Percentiles rank a stretch among this genome's conserved stretches.
These are phyloP conservation scores for Centropus bengalensis DNA, from an alignment of 2,113 vertebrate species.

Conservation along the genomic window DNA sequence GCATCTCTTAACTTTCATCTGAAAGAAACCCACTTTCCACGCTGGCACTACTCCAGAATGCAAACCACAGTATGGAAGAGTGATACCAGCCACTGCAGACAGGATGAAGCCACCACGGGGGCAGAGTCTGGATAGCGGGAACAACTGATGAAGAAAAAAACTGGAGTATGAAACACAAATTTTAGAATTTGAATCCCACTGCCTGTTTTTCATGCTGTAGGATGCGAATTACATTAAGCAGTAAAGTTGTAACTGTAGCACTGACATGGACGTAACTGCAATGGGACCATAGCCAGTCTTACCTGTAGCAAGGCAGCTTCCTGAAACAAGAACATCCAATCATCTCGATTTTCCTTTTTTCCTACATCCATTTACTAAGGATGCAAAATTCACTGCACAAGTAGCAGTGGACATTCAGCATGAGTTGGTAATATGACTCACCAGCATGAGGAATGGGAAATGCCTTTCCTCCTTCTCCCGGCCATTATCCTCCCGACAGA, in stretches of 20 bases:
- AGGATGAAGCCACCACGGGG: not conserved
- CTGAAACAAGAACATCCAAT: not conserved
- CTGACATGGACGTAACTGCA: accelerated
- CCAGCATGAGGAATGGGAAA: not conserved
- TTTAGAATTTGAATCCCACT: not conserved
- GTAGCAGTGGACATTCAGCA: not conserved
- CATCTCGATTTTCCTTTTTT: not conserved
- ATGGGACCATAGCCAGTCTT: not conserved
- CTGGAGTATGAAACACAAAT: not conserved
- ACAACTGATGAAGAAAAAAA: not conserved
- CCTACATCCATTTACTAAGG: not conserved
- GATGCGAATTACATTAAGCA: not conserved
- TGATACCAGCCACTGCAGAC: not conserved
- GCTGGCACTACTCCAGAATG: not conserved
- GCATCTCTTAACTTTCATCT: not conserved
- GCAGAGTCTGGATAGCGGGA: not conserved
- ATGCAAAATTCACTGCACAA: not conserved
- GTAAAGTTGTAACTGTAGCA: not conserved
- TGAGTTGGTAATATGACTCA: not conserved
- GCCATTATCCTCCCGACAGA: not conserved
- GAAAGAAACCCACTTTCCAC: not conserved
- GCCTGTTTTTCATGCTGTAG: not conserved
- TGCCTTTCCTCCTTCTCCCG: not conserved
- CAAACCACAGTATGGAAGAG: accelerated
- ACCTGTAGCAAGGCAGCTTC: not conserved